phyloP scores from a whole-genome alignment of 1,140 invertebrate species.

The Archegozetes longisetosus region DNA sequence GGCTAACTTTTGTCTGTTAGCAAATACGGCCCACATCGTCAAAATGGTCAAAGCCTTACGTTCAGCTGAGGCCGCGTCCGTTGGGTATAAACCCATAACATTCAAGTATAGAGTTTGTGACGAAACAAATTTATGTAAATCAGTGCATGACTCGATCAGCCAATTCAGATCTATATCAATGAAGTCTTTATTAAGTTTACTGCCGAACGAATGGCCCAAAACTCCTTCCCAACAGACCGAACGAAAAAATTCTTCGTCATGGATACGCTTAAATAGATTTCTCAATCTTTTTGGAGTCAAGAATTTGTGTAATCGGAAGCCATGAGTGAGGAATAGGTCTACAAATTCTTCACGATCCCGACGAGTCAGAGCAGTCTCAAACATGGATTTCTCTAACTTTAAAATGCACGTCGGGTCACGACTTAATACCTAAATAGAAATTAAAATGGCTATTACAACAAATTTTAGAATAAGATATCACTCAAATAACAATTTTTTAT shows the following conservation, averaged over 20 bases:
- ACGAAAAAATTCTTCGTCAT: constrained; percentile 31
- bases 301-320: constrained; percentile 30
- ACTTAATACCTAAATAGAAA: too few species aligned
- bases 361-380: constrained; percentile 30
- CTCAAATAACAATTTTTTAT: too few species aligned
- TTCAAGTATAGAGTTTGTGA: constrained; percentile 28
- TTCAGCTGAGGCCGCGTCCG: constrained; percentile 27
- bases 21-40: constrained; percentile 29
- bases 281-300: constrained; percentile 27
- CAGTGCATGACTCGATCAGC: constrained; percentile 24
- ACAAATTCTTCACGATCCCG: constrained; percentile 32
- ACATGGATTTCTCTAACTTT: constrained; percentile 30
- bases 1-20: constrained; percentile 24
- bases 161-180: constrained; percentile 23
- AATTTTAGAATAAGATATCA: too few species aligned
- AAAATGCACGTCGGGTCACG: constrained; percentile 24
- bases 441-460: too few species aligned
- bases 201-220: constrained; percentile 22
- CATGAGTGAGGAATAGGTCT: constrained; percentile 31
- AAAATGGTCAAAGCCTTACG: constrained; percentile 24
- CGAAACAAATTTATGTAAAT: constrained; percentile 28
- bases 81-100: constrained; percentile 24
- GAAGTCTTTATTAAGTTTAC: constrained; percentile 24
- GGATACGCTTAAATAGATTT: constrained; percentile 28
- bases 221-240: constrained; percentile 29